These are phyloP conservation scores for Dicyrtoma fusca DNA, from an alignment of 2,888 invertebrate genomes.

Conservation along the genomic window DNA sequence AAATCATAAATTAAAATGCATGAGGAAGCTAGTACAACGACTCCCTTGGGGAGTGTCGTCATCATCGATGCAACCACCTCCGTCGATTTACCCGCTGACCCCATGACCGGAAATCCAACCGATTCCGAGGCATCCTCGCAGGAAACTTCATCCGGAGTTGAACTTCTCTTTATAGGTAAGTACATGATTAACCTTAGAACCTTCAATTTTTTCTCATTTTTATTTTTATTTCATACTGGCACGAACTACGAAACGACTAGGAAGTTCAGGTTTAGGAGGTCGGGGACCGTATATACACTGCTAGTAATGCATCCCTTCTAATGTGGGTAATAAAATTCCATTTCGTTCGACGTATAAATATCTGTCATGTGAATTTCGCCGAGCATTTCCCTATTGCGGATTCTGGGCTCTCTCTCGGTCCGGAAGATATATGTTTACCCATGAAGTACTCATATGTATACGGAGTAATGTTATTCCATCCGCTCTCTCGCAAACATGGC, in stretches of 20 bases:
- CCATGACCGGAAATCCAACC: slow-evolving; percentile 33
- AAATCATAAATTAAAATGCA: slow-evolving; percentile 43
- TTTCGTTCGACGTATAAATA: too few species aligned
- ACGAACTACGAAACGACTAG: background rate
- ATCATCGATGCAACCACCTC: slow-evolving; percentile 44
- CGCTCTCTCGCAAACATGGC: too few species aligned
- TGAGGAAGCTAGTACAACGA: slow-evolving; percentile 50
- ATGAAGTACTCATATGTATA: too few species aligned
- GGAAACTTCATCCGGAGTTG: slow-evolving; percentile 40
- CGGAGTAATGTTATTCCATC: too few species aligned
- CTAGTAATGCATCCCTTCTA: too few species aligned
- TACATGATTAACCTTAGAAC: background rate
- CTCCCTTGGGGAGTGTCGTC: slow-evolving; percentile 46
- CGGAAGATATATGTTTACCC: too few species aligned
- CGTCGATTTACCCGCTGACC: slow-evolving; percentile 42
- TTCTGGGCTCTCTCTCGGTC: too few species aligned
- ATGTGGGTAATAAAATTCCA: too few species aligned
- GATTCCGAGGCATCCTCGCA: slow-evolving; percentile 42
- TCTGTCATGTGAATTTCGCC: too few species aligned
- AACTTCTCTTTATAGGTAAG: slow-evolving; percentile 41
- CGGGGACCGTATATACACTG: background rate
- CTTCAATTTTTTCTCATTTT: too few species aligned
- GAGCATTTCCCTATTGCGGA: too few species aligned
- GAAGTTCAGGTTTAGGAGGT: slow-evolving; percentile 6
- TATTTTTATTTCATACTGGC: background rate